These are phyloP conservation scores for Melinaea marsaeus DNA, from an alignment of 2,888 invertebrate genomes.

Conservation along the genomic window DNA sequence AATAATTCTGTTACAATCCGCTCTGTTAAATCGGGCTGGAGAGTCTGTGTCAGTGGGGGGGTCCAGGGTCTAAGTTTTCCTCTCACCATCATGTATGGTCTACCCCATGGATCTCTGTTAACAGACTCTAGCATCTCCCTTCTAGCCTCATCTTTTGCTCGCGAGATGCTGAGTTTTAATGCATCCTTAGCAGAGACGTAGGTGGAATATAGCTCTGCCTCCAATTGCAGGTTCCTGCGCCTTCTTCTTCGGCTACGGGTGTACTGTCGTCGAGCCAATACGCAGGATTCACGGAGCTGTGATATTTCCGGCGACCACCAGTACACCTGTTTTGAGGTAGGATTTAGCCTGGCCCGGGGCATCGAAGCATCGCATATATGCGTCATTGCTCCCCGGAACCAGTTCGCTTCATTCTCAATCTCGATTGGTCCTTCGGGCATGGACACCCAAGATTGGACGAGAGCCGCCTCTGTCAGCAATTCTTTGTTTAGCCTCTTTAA, in stretches of 20 bases:
- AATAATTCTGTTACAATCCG: background rate
- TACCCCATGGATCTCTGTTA: conserved; percentile 16
- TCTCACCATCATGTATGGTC: conserved; percentile 14
- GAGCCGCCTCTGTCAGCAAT: conserved; percentile 11
- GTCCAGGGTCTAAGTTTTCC: conserved; percentile 11
- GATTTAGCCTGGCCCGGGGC: conserved; percentile 2
- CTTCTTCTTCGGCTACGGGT: conserved; percentile 13
- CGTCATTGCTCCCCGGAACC: conserved; percentile 18
- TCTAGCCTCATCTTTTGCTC: conserved; percentile 15
- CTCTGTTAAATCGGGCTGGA: conserved; percentile 4
- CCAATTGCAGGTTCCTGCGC: conserved; percentile 1
- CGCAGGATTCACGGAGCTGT: conserved; percentile 9
- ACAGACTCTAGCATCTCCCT: conserved; percentile 1
- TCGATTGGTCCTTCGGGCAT: background rate
- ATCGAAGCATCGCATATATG: conserved; percentile 25
- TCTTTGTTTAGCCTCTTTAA: conserved; percentile 2
- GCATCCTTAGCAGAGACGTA: conserved; percentile 8
- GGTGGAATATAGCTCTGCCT: background rate
- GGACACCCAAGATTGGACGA: conserved; percentile 16
- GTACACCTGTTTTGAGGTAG: conserved; percentile 12
- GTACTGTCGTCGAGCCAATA: conserved; percentile 16
- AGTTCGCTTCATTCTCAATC: conserved; percentile 14
- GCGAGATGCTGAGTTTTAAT: conserved; percentile 12
- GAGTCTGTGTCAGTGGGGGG: conserved; percentile 12
- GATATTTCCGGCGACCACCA: conserved; percentile 25